These are phyloP conservation scores for Phrynocephalus versicolor DNA, from an alignment of 2,113 vertebrate species.

Conservation along the genomic window DNA sequence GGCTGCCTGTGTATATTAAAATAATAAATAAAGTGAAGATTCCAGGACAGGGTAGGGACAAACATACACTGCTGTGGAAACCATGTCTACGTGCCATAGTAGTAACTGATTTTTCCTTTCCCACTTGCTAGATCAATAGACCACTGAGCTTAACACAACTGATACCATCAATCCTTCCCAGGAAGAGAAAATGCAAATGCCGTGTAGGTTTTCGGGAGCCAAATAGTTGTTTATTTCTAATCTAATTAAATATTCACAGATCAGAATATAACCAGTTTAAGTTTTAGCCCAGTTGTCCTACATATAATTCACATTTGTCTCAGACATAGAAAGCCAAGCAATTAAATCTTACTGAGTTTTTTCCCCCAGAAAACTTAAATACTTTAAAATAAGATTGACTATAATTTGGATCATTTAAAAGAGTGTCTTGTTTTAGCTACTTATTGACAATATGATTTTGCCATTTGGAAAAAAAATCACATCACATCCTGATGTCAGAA, in stretches of 20 bases:
- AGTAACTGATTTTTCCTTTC: background rate
- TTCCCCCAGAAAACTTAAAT: background rate
- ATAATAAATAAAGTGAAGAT: background rate
- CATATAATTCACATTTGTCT: background rate
- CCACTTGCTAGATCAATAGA: background rate
- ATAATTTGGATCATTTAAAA: background rate
- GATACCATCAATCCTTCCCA: background rate
- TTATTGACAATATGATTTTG: background rate
- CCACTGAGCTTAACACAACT: background rate
- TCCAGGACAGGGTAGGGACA: background rate
- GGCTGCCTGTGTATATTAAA: too few species aligned
- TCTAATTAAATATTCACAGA: background rate
- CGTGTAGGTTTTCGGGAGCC: background rate
- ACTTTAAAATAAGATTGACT: background rate
- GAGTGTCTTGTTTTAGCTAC: background rate
- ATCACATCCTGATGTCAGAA: background rate
- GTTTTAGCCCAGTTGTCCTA: background rate
- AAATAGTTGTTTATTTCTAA: background rate
- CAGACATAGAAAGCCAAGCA: background rate
- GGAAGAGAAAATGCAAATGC: background rate
- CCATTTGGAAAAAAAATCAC: background rate
- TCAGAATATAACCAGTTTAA: background rate
- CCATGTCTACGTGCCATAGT: background rate
- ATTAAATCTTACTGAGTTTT: background rate
- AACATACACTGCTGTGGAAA: background rate